Conservation (phyloP, 2,113 vertebrate genomes). For the Semicossyphus pulcher region DNA sequence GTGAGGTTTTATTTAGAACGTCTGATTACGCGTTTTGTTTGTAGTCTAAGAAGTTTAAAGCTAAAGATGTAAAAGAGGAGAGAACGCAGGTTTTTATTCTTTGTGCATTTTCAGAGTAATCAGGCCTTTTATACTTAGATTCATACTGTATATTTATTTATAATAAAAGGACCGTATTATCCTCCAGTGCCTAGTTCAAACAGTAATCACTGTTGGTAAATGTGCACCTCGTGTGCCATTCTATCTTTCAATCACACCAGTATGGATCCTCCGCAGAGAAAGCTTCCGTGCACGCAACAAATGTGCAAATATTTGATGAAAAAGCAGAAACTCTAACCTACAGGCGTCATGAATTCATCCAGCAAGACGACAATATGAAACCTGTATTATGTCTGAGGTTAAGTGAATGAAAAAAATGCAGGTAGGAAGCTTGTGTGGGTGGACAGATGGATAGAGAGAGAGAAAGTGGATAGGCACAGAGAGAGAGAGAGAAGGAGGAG, state of each 20-base stretch:
- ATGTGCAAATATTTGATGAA: conserved; percentile 29
- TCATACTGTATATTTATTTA: too few species aligned
- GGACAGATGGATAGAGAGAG: conserved; percentile 2
- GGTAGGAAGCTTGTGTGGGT: conserved; percentile 48
- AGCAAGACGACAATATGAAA: conserved; percentile 2
- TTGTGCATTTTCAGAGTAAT: too few species aligned
- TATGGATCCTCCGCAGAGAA: conserved; percentile 14
- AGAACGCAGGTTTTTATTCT: neutral
- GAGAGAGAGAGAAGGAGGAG: neutral
- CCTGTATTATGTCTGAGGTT: conserved; percentile 1
- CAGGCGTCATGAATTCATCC: conserved; percentile 22
- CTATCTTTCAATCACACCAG: neutral
- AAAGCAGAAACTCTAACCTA: neutral
- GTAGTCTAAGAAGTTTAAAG: neutral
- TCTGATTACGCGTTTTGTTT: neutral
- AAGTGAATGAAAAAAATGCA: conserved; percentile 47
- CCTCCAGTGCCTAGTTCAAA: conserved; percentile 4
- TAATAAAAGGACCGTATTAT: too few species aligned
- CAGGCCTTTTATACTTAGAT: too few species aligned
- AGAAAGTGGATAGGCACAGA: conserved; percentile 20
- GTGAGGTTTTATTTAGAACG: conserved; percentile 2
- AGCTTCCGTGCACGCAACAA: neutral
- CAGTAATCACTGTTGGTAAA: neutral
- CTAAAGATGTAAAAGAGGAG: neutral
- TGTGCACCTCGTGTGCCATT: conserved; percentile 26